These are phyloP conservation scores for Taenioides sp. DNA, from an alignment of 2,797 vertebrate genomes.

Conservation along the genomic window DNA sequence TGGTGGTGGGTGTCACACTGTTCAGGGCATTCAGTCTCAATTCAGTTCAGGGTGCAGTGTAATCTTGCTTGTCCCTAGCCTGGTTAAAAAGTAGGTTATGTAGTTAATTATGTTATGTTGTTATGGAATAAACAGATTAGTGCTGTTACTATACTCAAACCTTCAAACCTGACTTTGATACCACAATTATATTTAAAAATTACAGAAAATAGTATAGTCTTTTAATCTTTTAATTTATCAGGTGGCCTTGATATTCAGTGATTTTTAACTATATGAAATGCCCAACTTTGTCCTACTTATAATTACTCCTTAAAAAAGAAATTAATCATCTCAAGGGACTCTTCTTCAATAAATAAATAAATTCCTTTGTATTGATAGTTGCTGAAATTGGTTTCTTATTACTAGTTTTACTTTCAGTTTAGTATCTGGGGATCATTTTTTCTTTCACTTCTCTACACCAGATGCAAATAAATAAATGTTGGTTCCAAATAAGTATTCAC, in stretches of 20 bases:
- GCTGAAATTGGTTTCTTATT: neutral
- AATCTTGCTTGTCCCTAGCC: too few species aligned
- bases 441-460: too few species aligned
- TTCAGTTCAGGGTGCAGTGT: too few species aligned
- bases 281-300: too few species aligned
- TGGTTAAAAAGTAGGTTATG: neutral
- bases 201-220: too few species aligned
- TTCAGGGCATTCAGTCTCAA: neutral
- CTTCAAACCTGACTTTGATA: neutral
- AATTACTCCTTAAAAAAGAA: too few species aligned
- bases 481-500: neutral
- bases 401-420: neutral
- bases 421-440: too few species aligned
- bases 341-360: too few species aligned
- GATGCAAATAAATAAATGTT: too few species aligned
- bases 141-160: neutral
- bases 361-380: neutral
- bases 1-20: neutral
- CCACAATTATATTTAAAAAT: neutral
- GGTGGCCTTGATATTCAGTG: neutral
- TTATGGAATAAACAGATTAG: neutral
- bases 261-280: too few species aligned
- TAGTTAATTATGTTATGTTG: neutral
- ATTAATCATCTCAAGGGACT: too few species aligned
- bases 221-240: neutral